A percentile compares a stretch with the other conserved stretches of the same genome.
phyloP scores from a whole-genome alignment of 2,888 invertebrate genomes.

The Xestia c-nigrum region DNA sequence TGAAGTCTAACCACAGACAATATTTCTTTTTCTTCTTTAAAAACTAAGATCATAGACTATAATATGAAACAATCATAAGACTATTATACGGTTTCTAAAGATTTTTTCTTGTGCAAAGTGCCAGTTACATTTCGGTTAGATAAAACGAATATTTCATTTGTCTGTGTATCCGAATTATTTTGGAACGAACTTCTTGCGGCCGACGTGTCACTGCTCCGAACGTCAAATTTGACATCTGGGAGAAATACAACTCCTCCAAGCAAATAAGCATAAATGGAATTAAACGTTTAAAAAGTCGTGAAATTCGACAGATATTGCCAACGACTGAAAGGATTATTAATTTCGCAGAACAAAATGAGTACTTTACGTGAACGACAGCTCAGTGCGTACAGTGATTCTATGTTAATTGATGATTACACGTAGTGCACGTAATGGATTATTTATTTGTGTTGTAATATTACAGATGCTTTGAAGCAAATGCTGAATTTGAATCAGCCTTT shows the following conservation, averaged over 20 bases:
- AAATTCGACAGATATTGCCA: slow-evolving; percentile 39
- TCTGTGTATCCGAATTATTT: slow-evolving; percentile 28
- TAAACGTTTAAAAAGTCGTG: slow-evolving; percentile 40
- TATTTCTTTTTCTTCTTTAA: too few species aligned
- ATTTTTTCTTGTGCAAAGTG: background rate
- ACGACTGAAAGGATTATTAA: slow-evolving; percentile 54
- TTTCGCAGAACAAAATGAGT: slow-evolving; percentile 61
- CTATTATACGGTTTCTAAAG: background rate
- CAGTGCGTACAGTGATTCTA: slow-evolving; percentile 67
- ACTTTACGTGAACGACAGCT: slow-evolving; percentile 77
- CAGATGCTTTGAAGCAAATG: slow-evolving; percentile 98
- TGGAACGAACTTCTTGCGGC: slow-evolving; percentile 42
- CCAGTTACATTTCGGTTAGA: background rate
- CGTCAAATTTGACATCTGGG: slow-evolving; percentile 63
- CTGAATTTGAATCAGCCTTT: slow-evolving; percentile 96
- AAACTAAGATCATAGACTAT: too few species aligned
- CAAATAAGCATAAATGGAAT: slow-evolving; percentile 53
- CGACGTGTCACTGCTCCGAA: slow-evolving; percentile 63
- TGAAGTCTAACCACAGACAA: too few species aligned
- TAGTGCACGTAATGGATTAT: slow-evolving; percentile 43
- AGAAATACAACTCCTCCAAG: slow-evolving; percentile 51
- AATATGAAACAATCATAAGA: background rate
- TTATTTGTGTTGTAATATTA: slow-evolving; percentile 73
- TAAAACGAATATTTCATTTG: background rate
- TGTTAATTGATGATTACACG: slow-evolving; percentile 54